Evolutionary conservation across 1,140 invertebrate species (phyloP).

Genomic region (Hylaeus volcanicus): DNA sequence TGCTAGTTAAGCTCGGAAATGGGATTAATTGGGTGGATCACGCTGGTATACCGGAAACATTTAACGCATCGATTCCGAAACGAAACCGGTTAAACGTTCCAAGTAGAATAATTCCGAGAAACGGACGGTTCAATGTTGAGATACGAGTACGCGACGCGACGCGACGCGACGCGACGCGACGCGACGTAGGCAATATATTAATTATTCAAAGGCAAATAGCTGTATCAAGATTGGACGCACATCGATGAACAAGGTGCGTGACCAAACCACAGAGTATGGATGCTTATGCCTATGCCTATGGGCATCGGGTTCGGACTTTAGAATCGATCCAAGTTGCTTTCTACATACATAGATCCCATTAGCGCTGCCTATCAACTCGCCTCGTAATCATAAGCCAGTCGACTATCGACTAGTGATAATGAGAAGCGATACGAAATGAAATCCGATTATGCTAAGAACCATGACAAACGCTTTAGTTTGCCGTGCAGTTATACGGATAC

Average conservation of each 20-base stretch:
- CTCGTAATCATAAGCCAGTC: constrained; percentile 17
- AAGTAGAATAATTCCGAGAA: neutral
- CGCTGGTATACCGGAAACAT: constrained; percentile 41
- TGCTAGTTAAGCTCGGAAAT: constrained; percentile 55
- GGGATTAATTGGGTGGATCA: constrained; percentile 59
- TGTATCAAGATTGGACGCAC: no score
- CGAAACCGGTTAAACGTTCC: neutral
- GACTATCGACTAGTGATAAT: constrained; percentile 5
- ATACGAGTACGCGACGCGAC: no score
- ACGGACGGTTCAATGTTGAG: no score
- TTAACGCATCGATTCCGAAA: constrained; percentile 13
- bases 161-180: constrained; percentile 7
- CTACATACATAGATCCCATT: constrained; percentile 14
- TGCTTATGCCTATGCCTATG: no score
- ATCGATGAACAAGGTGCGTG: no score
- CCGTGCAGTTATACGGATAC: no score
- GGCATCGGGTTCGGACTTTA: no score
- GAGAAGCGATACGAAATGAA: constrained; percentile 10
- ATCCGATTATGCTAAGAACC: constrained; percentile 11
- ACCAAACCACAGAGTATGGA: no score
- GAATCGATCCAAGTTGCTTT: no score
- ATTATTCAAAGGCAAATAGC: no score
- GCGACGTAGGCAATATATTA: constrained; percentile 22
- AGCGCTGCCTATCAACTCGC: constrained; percentile 7
- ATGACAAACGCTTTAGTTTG: neutral